These are phyloP conservation scores for Prionchulus punctatus DNA, from an alignment of 2,888 invertebrate species.

Conservation along the genomic window DNA sequence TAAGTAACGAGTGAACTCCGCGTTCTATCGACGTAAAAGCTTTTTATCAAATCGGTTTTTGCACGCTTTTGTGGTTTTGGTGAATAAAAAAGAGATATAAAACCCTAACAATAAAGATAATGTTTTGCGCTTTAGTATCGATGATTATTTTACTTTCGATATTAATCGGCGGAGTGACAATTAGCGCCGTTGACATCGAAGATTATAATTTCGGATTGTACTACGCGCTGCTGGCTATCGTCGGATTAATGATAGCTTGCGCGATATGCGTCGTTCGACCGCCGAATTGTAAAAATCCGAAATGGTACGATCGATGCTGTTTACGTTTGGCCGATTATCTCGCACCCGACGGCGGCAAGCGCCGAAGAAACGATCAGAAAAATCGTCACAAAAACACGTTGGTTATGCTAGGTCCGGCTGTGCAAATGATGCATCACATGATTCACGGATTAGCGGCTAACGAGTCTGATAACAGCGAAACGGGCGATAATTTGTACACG, in stretches of 20 bases:
- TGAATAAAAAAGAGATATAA: no score
- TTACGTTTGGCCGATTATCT: no score
- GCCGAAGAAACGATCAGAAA: background rate
- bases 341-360: background rate
- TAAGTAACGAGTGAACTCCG: no score
- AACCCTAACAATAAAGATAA: background rate
- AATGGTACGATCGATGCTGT: background rate
- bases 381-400: background rate
- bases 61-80: no score
- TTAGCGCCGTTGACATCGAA: background rate
- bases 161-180: background rate
- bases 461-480: no score
- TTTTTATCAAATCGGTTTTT: no score
- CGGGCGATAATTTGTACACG: no score
- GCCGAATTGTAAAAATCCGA: background rate
- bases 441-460: background rate
- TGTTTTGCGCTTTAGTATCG: slow-evolving; percentile 1
- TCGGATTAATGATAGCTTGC: background rate
- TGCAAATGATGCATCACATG: slow-evolving; percentile 1
- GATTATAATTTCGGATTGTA: slow-evolving; percentile 6
- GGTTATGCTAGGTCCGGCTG: slow-evolving; percentile 4
- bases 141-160: background rate
- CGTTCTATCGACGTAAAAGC: no score
- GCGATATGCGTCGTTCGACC: slow-evolving; percentile 1
- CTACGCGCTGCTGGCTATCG: slow-evolving; percentile 5